Evolutionary conservation across 1,140 invertebrate genomes (phyloP).

Genomic region (Caenorhabditis remanei): DNA sequence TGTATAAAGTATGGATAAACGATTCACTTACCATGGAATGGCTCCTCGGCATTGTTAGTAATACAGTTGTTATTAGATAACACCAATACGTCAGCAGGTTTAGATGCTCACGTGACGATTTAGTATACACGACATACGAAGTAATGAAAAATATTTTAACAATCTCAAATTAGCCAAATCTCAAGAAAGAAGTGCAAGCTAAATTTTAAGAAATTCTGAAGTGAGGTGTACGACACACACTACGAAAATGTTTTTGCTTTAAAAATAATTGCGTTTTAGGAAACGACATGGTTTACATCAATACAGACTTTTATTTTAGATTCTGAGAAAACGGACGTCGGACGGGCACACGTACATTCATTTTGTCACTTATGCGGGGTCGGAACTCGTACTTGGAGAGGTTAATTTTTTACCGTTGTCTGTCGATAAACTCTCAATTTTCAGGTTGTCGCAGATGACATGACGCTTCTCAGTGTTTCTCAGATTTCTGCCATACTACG

Average conservation of each 20-base stretch:
- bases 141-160: not conserved
- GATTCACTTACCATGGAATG: not conserved
- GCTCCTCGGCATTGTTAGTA: slow-evolving; percentile 30
- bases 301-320: not conserved
- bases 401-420: not conserved
- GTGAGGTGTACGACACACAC: not conserved
- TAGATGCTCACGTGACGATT: not conserved
- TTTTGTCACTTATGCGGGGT: slow-evolving; percentile 47
- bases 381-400: slow-evolving; percentile 52
- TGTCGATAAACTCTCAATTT: not conserved
- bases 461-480: slow-evolving; percentile 39
- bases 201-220: not conserved
- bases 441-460: slow-evolving; percentile 59
- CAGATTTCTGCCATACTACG: slow-evolving; percentile 60
- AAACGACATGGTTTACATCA: no score
- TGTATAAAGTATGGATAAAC: no score
- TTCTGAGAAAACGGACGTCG: not conserved
- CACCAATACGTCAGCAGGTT: no score
- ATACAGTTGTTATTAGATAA: not conserved
- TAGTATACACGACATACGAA: not conserved
- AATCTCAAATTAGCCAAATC: slow-evolving; percentile 10
- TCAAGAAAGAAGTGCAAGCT: not conserved
- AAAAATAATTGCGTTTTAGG: no score
- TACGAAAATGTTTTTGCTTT: not conserved
- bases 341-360: not conserved